phyloP scores from a whole-genome alignment of 92 coral and sea anemone species.

The Isaurus tuberculatus region DNA sequence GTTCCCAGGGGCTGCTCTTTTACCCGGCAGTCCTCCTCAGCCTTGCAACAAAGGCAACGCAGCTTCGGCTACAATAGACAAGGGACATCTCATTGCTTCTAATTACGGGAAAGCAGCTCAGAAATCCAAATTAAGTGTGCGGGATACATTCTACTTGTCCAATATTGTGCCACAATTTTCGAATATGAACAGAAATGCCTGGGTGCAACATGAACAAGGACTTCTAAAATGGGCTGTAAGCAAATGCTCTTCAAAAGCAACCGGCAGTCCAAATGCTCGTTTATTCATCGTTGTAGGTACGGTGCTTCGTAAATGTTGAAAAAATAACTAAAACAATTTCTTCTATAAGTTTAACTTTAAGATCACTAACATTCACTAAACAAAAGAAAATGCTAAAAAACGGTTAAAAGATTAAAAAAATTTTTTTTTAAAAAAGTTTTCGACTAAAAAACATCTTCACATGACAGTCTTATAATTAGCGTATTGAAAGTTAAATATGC shows the following conservation, averaged over 20 bases:
- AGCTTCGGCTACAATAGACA: not conserved
- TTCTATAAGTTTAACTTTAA: too few relatives aligned
- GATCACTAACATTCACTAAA: too few relatives aligned
- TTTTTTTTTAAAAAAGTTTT: too few relatives aligned
- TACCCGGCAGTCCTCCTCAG: not conserved
- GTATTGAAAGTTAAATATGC: too few relatives aligned
- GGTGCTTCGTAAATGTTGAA: not conserved
- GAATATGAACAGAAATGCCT: not conserved
- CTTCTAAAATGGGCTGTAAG: not conserved
- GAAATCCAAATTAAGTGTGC: not conserved
- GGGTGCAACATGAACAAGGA: not conserved
- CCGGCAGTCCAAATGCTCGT: not conserved
- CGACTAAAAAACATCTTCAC: too few relatives aligned
- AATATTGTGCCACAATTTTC: constrained; percentile 16
- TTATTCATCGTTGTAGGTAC: not conserved
- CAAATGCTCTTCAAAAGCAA: not conserved
- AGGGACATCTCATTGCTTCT: constrained; percentile 32
- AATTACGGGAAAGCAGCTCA: constrained; percentile 18
- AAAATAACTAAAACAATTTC: too few relatives aligned
- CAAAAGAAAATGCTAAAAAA: too few relatives aligned
- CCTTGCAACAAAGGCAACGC: not conserved
- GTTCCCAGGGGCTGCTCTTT: not conserved
- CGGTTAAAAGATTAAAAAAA: too few relatives aligned
- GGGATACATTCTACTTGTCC: constrained; percentile 15
- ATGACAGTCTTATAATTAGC: too few relatives aligned